Evolutionary conservation across 2,888 invertebrate genomes (phyloP).

Genomic region (Bimastos eiseni): DNA sequence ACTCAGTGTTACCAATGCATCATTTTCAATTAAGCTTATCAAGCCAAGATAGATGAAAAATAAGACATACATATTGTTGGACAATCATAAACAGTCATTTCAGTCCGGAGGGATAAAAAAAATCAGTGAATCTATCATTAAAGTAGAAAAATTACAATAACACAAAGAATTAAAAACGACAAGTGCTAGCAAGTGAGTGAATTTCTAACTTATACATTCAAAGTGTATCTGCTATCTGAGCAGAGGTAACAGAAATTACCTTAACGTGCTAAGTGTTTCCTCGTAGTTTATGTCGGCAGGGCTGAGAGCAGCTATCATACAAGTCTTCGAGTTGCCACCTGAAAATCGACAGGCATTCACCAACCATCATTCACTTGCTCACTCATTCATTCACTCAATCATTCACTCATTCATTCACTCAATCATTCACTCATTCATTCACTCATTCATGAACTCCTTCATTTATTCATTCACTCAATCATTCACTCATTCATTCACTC

Average conservation of each 20-base stretch:
- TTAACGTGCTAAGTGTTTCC: slow-evolving; percentile 65
- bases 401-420: too few species aligned
- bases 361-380: too few species aligned
- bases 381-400: too few species aligned
- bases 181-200: not conserved
- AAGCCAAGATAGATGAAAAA: too few species aligned
- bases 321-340: slow-evolving; percentile 24
- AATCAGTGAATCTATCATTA: not conserved
- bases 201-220: not conserved
- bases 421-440: too few species aligned
- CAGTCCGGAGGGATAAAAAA: not conserved
- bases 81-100: not conserved
- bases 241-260: slow-evolving; percentile 61
- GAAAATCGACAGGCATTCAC: too few species aligned
- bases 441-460: too few species aligned
- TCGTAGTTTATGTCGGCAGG: slow-evolving; percentile 67
- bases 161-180: not conserved
- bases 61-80: not conserved
- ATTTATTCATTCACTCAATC: too few species aligned
- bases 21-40: too few species aligned
- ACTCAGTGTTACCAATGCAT: too few species aligned
- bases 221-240: not conserved
- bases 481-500: too few species aligned
- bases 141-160: not conserved
- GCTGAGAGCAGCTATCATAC: slow-evolving; percentile 65